Evolutionary conservation across 2,113 vertebrate species (phyloP), one percentile per base, ranked within the genome.

Genomic region (Zosterops pallidus): DNA sequence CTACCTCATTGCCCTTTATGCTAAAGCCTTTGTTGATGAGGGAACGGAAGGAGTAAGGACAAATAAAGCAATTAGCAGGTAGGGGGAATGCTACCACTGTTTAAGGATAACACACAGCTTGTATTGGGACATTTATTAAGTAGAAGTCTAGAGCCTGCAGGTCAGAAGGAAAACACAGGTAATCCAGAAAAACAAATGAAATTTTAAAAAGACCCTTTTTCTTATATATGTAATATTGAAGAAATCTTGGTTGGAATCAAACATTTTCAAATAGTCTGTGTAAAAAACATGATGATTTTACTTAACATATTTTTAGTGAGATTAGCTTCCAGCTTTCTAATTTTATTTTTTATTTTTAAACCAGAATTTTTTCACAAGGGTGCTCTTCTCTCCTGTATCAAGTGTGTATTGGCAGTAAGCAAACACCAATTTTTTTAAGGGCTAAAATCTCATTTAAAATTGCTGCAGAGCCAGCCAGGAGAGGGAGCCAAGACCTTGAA

Each of bases 21-120:
- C 98, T 98, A 98, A 98, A 98, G 97, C 97, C 96, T 97, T 96
- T 97, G 98, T 97, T 98, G 97, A 97, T 92, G 96, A 98, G 97
- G 97, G 97, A 97, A 97, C 96, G 96, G 98, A 98, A 98, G 97
- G 97, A 97, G 95, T 94, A 96, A 97, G 96, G 97, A 97, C 96
- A 98, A 98, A 98, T 97, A 98, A 97, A 97, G 98, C 98, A 98
- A 98, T 98, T 98, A 99, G 98, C 98, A 97, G 97, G 97, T 98
- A 98, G 89, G 90, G 95, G 96, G 95, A 98, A 96, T 89, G 94
- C 94, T 97, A 97, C 94, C 91, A 88, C 93, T 96, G 97, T 94
- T 97, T 97, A 97, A 98, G 96, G 96, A 94, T 96, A 97, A 94
- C 96, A 86, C 75, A 77, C 83, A 83, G 88, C 96, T 96, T 97